Percentiles rank a stretch among this genome's conserved stretches.
These are phyloP conservation scores for Oligia latruncula DNA, from an alignment of 2,888 invertebrate species.

Conservation along the genomic window DNA sequence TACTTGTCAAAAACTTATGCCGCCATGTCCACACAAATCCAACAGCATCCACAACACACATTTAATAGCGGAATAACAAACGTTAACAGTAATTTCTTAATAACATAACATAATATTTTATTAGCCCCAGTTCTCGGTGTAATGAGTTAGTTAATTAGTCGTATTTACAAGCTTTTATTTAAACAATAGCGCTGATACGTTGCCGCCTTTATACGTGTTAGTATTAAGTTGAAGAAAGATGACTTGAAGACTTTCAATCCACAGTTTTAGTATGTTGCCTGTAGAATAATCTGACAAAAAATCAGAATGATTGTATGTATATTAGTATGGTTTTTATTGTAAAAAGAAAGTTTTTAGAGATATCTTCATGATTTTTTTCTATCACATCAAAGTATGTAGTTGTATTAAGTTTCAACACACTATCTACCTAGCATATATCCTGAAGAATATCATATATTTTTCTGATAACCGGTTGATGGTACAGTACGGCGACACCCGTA, in stretches of 20 bases:
- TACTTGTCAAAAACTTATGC: background rate
- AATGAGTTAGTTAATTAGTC: constrained; percentile 88
- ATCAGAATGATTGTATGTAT: no score
- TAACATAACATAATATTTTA: constrained; percentile 88
- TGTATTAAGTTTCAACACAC: no score
- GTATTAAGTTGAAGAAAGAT: background rate
- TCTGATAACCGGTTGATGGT: no score
- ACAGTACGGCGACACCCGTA: no score
- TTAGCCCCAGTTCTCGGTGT: constrained; percentile 82
- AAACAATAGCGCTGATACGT: constrained; percentile 77
- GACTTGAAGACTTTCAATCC: background rate
- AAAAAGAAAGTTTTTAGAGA: no score
- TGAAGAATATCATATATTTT: no score
- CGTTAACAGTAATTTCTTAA: constrained; percentile 85
- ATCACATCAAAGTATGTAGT: no score
- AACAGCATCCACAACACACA: constrained; percentile 67
- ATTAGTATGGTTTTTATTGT: no score
- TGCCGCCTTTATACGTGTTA: constrained; percentile 20
- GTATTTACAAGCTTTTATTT: constrained; percentile 73
- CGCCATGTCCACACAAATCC: constrained; percentile 73
- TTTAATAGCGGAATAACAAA: constrained; percentile 80
- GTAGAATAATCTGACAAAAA: no score
- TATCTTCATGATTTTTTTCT: no score
- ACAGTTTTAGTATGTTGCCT: no score
- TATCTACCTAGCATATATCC: no score